Conservation (phyloP, 2,888 invertebrate genomes). For the Lasioglossum oenotherae region DNA sequence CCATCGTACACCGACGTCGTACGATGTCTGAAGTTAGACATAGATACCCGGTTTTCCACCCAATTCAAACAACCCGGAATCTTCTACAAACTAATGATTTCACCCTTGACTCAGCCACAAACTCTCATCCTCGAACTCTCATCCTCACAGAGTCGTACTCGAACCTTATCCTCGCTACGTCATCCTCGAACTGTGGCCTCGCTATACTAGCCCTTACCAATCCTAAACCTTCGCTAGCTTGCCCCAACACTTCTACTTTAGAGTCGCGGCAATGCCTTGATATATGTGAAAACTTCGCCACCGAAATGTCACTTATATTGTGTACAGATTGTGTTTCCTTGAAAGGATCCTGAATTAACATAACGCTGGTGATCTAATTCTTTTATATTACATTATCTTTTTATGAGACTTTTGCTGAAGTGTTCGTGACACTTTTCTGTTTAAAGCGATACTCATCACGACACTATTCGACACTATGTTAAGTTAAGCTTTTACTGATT, state of each 20-base stretch:
- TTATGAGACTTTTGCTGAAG: neutral
- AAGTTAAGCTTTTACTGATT: too few relatives aligned
- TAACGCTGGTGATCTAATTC: neutral
- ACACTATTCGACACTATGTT: too few relatives aligned
- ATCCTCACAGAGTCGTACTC: neutral
- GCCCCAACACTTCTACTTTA: neutral
- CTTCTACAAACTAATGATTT: neutral
- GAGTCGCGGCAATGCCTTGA: neutral
- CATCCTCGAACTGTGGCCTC: neutral
- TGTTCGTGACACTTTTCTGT: neutral
- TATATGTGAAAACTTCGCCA: neutral
- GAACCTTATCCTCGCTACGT: neutral
- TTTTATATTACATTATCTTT: neutral
- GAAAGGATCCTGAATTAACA: neutral
- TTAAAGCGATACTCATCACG: too few relatives aligned
- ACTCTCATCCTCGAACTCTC: neutral
- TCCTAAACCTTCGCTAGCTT: neutral
- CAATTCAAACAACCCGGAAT: neutral
- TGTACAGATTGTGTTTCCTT: neutral
- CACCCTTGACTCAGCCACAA: neutral
- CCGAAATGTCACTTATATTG: neutral
- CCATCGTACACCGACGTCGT: neutral
- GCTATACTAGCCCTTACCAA: neutral
- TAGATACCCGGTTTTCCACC: constrained; percentile 1
- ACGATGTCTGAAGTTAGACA: constrained; percentile 2